Base-by-base conservation (phyloP, 2,888 invertebrate species). In the Eumacrocentrus americanus region DNA sequence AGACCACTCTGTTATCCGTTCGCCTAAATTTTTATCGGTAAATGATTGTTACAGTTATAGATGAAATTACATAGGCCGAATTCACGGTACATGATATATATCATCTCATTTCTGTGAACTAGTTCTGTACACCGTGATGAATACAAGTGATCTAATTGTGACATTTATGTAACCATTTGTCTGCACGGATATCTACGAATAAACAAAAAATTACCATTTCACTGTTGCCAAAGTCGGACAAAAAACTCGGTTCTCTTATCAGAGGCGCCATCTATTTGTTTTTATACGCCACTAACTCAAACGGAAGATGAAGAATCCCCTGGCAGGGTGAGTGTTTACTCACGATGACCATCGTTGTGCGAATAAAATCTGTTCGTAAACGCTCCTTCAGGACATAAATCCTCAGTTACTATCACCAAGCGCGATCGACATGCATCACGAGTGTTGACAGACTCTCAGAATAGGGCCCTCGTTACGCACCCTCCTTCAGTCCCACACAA, bases 391-490 rank as follows among this genome's bases (percentile, higher is more conserved):
- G 4, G 29, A 29, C 29, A 78, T 75, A 77, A 78, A 77, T 78
- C 72, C 69, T 70, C 59, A 69, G 60, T 61, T 67, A 74, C 69
- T 77, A 78, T 78, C 77, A 75, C 72, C 74, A 73, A 74, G 72
- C 9, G 29, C 73, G 75, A 80, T 80, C 73, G 77, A 72, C 64
- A 9, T 79, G 71, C 70, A 69, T 57, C 35, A 35, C 65, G 70
- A 63, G 71, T 73, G 77, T 72, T 76, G 78, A 78, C 77, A 76
- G 75, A 71, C 71, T 73, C 72, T 70, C 67, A 65, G 66, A 9
- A 29, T 29, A 29, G 9, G 55, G 66, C 66, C 48, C 34, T 40
- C 44, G 53, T 56, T 42, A 25, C 59, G 56, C 37, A 14, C 55
- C 42, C 58, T 44, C 18, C 54, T 58, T 60, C 35, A 40, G 11